Evolutionary conservation across 2,113 vertebrate genomes (phyloP).

Genomic region (Alethe castanea): DNA sequence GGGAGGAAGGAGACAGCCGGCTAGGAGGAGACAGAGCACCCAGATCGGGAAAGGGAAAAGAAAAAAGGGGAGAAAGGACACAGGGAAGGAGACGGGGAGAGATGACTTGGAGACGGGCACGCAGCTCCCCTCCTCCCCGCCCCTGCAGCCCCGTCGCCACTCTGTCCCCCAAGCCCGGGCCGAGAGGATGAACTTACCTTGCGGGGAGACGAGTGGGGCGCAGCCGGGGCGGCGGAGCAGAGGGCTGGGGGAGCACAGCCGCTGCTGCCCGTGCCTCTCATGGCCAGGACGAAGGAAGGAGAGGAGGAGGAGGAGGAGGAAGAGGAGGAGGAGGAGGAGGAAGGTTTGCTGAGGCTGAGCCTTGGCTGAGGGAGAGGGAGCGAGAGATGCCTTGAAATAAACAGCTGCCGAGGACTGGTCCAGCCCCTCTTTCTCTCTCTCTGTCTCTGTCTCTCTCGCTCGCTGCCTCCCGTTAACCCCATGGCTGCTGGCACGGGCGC

Average conservation of each 20-base stretch:
- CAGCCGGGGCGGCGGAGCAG: constrained; percentile 9
- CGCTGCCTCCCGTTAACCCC: constrained; percentile 58
- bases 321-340: background rate
- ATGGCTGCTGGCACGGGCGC: constrained; percentile 41
- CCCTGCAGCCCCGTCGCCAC: background rate
- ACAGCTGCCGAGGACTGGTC: constrained; percentile 52
- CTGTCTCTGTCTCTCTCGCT: constrained; percentile 31
- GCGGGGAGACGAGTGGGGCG: constrained; percentile 7
- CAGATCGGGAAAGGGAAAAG: background rate
- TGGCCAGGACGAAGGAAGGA: constrained; percentile 64
- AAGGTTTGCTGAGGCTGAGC: constrained; percentile 36
- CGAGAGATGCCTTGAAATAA: constrained; percentile 64
- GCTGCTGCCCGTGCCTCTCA: constrained; percentile 63
- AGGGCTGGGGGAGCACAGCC: background rate
- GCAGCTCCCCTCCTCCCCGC: background rate
- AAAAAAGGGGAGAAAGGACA: constrained; percentile 35
- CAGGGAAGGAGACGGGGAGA: constrained; percentile 26
- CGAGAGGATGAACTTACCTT: constrained; percentile 46
- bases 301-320: background rate
- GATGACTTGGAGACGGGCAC: background rate
- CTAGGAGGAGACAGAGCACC: background rate
- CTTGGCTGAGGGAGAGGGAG: constrained; percentile 39
- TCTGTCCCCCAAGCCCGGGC: background rate
- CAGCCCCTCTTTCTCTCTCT: constrained; percentile 53
- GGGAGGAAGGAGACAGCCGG: background rate